These are phyloP conservation scores for Diogma glabrata DNA, from an alignment of 2,888 invertebrate genomes.

Conservation along the genomic window DNA sequence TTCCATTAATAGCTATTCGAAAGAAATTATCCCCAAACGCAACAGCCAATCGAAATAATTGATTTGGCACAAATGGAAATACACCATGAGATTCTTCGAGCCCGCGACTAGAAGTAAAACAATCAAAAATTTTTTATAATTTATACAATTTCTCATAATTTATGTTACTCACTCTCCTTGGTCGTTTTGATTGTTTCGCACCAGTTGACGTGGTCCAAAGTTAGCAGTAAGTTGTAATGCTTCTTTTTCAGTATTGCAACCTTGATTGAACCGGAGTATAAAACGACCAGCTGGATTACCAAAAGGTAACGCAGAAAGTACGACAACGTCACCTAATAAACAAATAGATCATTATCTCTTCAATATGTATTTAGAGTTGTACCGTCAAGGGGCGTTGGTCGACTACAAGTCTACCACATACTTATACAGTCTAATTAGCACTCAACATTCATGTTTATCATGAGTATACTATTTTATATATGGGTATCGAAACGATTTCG, in stretches of 20 bases:
- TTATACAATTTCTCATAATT: neutral
- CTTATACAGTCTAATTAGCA: too few relatives aligned
- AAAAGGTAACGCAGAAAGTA: conserved; percentile 32
- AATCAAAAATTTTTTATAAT: neutral
- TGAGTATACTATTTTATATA: too few relatives aligned
- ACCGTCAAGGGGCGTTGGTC: too few relatives aligned
- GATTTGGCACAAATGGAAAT: conserved; percentile 34
- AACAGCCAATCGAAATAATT: conserved; percentile 34
- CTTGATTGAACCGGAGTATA: conserved; percentile 31
- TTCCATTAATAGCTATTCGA: conserved; percentile 33
- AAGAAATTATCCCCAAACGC: conserved; percentile 34
- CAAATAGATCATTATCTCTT: too few relatives aligned
- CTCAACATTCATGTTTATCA: too few relatives aligned
- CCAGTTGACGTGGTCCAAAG: neutral
- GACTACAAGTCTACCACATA: too few relatives aligned
- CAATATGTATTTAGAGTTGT: too few relatives aligned
- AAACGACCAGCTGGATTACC: conserved; percentile 34
- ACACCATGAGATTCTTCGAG: conserved; percentile 32
- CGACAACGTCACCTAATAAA: conserved; percentile 29
- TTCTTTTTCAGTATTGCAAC: conserved; percentile 24
- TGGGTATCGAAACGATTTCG: too few relatives aligned
- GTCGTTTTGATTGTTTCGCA: neutral
- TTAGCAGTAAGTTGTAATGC: neutral
- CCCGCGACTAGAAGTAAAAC: conserved; percentile 26
- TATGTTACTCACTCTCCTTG: neutral